phyloP scores from a whole-genome alignment of 2,113 vertebrate genomes.

The Cairina moschata region DNA sequence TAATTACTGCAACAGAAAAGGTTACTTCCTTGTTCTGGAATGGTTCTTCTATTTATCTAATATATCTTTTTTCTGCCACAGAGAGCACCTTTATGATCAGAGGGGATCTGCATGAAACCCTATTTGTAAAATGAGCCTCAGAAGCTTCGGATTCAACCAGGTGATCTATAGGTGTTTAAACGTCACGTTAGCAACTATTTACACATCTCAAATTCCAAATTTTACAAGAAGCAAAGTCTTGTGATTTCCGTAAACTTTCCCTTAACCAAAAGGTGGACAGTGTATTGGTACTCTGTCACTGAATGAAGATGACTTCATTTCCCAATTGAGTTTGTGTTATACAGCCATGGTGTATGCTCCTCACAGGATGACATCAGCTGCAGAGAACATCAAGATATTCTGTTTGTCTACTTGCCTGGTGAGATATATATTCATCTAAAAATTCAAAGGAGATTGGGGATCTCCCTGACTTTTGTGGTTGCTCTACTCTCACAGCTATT shows the following conservation, averaged over 20 bases:
- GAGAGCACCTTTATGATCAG: background rate
- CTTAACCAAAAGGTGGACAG: background rate
- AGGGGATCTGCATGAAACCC: background rate
- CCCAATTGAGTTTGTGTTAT: background rate
- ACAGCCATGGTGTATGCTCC: background rate
- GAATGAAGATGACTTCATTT: background rate
- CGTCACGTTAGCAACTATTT: background rate
- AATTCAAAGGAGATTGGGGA: background rate
- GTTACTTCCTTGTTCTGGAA: background rate
- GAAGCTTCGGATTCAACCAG: background rate
- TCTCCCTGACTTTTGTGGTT: background rate
- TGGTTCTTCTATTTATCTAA: background rate
- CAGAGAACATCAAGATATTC: background rate
- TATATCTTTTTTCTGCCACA: background rate
- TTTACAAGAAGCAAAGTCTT: background rate
- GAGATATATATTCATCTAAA: background rate
- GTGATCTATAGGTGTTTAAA: background rate
- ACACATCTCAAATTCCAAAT: background rate
- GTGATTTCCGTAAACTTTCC: background rate
- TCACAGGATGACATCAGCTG: background rate
- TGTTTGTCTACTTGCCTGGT: rapidly evolving
- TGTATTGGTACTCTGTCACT: background rate
- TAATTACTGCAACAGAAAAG: background rate
- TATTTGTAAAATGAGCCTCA: background rate
- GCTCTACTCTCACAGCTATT: background rate